Percentiles rank a stretch among this genome's conserved stretches.
Evolutionary conservation across 2,888 invertebrate genomes (phyloP).

Genomic region (Lagria hirta): DNA sequence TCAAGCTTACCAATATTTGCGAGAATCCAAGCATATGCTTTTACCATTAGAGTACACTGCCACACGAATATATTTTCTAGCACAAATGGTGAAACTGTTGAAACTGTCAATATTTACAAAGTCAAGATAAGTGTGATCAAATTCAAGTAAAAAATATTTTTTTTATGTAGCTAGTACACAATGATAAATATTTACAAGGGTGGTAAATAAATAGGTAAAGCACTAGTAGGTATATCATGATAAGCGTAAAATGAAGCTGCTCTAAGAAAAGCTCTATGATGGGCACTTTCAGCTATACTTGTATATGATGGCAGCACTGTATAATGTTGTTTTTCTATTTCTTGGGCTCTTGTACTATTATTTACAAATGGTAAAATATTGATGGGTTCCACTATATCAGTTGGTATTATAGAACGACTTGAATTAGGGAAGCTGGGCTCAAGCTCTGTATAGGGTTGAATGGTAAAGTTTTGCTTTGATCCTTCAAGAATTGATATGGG

Average conservation of each 20-base stretch:
- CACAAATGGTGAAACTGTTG: too few species aligned
- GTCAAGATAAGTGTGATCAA: too few species aligned
- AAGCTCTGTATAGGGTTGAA: slow-evolving; percentile 1
- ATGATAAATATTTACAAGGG: too few species aligned
- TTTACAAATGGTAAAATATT: slow-evolving; percentile 24
- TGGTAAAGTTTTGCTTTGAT: slow-evolving; percentile 22
- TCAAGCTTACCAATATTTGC: too few species aligned
- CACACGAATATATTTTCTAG: too few species aligned
- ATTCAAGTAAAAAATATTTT: too few species aligned
- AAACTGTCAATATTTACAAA: too few species aligned
- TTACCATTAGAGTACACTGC: too few species aligned
- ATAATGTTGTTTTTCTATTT: slow-evolving; percentile 10
- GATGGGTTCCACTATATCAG: slow-evolving; percentile 25
- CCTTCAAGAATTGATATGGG: slow-evolving; percentile 18
- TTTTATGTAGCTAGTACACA: too few species aligned
- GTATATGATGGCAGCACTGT: slow-evolving; percentile 46
- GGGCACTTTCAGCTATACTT: slow-evolving; percentile 43
- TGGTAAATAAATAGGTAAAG: slow-evolving; percentile 44
- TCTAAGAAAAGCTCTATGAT: slow-evolving; percentile 43
- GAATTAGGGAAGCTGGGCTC: slow-evolving; percentile 16
- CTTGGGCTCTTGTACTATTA: slow-evolving; percentile 16
- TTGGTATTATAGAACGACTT: slow-evolving; percentile 24
- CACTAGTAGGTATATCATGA: slow-evolving; percentile 36
- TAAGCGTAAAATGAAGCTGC: slow-evolving; percentile 48
- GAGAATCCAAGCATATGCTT: too few species aligned